Evolutionary conservation across 2,797 vertebrate species (phyloP), one percentile per base, ranked within the genome.

Genomic region (Schizothorax lantsangensis): DNA sequence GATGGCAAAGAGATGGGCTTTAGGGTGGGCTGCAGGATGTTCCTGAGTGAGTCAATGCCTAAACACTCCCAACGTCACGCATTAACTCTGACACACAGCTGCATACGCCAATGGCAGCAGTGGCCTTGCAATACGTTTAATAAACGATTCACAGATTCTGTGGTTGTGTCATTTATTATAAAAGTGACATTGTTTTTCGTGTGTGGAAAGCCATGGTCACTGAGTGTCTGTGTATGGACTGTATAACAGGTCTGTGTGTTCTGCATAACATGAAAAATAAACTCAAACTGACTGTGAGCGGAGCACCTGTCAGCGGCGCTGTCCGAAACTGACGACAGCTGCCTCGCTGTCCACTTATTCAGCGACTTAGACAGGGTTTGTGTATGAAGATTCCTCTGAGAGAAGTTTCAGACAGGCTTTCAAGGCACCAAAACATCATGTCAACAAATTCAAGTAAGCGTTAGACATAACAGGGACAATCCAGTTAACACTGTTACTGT

Each of bases 1-100:
- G 91, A 91, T 90, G 68, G 81, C 69, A 26, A 72, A 82, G 23
- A 47, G 26, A 45, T 69, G 26, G 62, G 17, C 30, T 81, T 47
- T 33, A 15, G 52, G 64, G 40, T 71, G n/a, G 45, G 59, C 82
- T 84, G 43, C 68, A 87, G 87, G 93, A 91, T 6, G 90, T 91
- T 91, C 93, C 92, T 88, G 84, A 38, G 89, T 92, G 92, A 93
- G 89, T 93, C 87, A 52, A 88, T 87, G 91, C 90, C 89, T 90
- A 92, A 91, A 88, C 72, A 71, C 89, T 91, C 84, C 90, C 91
- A 89, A 90, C 92, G 92, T 91, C 92, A 91, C 33, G 81, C 40
- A 10, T 80, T 89, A 7, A 19, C 87, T 52, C 87, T 89, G 88
- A 90, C 91, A 90, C 87, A 77, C 45, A 23, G 87, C 87, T 21